Evolutionary conservation across 2,113 vertebrate genomes (phyloP).

Genomic region (Hucho hucho): DNA sequence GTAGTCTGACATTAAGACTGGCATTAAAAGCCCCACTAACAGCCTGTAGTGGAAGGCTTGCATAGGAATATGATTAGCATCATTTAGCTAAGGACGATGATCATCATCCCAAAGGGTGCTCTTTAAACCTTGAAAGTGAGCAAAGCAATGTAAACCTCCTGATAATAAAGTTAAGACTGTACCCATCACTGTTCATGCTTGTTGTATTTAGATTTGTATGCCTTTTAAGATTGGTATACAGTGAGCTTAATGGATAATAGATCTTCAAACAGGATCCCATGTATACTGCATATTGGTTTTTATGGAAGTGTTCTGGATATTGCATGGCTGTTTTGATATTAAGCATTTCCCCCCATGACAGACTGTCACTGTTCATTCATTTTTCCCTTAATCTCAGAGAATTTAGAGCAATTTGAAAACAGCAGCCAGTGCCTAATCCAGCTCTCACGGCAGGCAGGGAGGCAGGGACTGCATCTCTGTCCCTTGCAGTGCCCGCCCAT

Average conservation of each 20-base stretch:
- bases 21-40: conserved; percentile 17
- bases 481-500: background rate
- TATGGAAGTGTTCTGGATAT: conserved; percentile 20
- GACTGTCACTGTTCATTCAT: conserved; percentile 55
- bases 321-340: conserved; percentile 37
- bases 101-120: background rate
- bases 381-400: conserved; percentile 71
- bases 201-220: background rate
- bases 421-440: conserved; percentile 64
- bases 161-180: background rate
- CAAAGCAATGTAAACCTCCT: background rate
- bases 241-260: background rate
- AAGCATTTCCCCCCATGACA: conserved; percentile 10
- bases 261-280: background rate
- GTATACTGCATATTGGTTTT: background rate
- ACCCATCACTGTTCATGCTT: background rate
- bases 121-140: background rate
- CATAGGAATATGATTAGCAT: conserved; percentile 17
- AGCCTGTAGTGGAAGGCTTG: background rate
- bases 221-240: background rate
- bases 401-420: conserved; percentile 74
- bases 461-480: conserved; percentile 14
- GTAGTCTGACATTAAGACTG: conserved; percentile 7
- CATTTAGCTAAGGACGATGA: conserved; percentile 20
- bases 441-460: conserved; percentile 51